These are phyloP conservation scores for Teleopsis dalmanni DNA, from an alignment of 1,140 invertebrate species.

Conservation along the genomic window DNA sequence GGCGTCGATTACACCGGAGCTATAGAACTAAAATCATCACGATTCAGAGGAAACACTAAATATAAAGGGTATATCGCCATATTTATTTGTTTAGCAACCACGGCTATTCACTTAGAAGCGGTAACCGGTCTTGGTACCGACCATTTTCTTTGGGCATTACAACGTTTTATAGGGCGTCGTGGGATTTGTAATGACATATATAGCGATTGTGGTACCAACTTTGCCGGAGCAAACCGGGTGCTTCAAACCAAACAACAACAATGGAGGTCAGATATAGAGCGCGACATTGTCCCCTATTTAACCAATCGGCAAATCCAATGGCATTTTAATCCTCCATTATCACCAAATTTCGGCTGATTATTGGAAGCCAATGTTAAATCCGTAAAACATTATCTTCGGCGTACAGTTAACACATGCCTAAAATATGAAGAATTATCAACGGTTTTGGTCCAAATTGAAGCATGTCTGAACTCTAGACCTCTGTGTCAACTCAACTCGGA, in stretches of 20 bases:
- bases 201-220: slow-evolving; percentile 23
- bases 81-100: slow-evolving; percentile 9
- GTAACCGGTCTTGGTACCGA: slow-evolving; percentile 27
- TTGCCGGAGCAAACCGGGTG: slow-evolving; percentile 15
- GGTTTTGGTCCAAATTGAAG: slow-evolving; percentile 25
- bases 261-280: background rate
- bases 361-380: slow-evolving; percentile 27
- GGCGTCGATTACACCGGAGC: slow-evolving; percentile 15
- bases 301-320: background rate
- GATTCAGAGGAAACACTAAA: background rate
- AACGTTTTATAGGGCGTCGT: slow-evolving; percentile 33
- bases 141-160: slow-evolving; percentile 35
- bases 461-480: slow-evolving; percentile 30
- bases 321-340: slow-evolving; percentile 11
- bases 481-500: slow-evolving; percentile 23
- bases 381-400: slow-evolving; percentile 21
- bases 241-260: background rate
- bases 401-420: slow-evolving; percentile 10
- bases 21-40: slow-evolving; percentile 2
- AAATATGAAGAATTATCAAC: slow-evolving; percentile 26
- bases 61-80: slow-evolving; percentile 3
- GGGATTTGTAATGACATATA: slow-evolving; percentile 13
- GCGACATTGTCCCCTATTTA: background rate
- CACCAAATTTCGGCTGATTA: slow-evolving; percentile 24
- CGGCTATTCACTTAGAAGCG: background rate